Base-by-base conservation (phyloP, 1,140 invertebrate genomes). In the Tribolium madens region DNA sequence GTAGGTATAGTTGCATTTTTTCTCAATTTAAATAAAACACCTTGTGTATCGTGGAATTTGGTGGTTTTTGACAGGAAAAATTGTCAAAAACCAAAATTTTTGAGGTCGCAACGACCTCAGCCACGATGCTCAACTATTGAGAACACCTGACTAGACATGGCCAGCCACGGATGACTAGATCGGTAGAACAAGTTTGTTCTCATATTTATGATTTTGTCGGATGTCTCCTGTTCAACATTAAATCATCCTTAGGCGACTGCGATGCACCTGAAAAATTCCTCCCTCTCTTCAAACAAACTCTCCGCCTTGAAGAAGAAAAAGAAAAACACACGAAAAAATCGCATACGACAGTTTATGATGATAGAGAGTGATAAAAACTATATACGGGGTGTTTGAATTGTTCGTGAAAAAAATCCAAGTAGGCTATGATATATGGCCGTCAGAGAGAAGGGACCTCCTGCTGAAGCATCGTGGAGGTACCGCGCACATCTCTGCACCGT, bases 141-240 rank as follows among this genome's bases (percentile, higher is more conserved):
- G 57, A 64, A 64, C 57, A 64, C 57, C 57, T 64, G 57, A 64
- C 57, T 64, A 64, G 57, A 31, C 26, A 57, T 57, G 52, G 21
- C 21, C 26, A 64, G 21, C 57, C 57, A 64, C 57, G 57, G 57
- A 31, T 33, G 57, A 64, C 57, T 64, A 64, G 57, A 64, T 64
- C 57, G 57, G 57, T 64, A 64, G 57, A 64, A 64, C 57, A 64
- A 64, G 57, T 64, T 64, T 64, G 57, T 15, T 33, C 57, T 15
- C 14, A 18, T 64, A 64, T 64, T 64, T 64, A 64, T 33, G 57
- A 64, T 64, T 64, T 64, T 64, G 57, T 64, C 57, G 57, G 57
- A 64, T 64, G 57, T 64, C 57, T 33, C 57, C 26, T 64, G 57
- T 64, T 64, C 57, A 13, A 0, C 13, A 64, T n/a, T 64, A 64